Evolutionary conservation across 1,140 invertebrate species (phyloP), one percentile per base, ranked within the genome.

Genomic region (Penaeus vannamei): DNA sequence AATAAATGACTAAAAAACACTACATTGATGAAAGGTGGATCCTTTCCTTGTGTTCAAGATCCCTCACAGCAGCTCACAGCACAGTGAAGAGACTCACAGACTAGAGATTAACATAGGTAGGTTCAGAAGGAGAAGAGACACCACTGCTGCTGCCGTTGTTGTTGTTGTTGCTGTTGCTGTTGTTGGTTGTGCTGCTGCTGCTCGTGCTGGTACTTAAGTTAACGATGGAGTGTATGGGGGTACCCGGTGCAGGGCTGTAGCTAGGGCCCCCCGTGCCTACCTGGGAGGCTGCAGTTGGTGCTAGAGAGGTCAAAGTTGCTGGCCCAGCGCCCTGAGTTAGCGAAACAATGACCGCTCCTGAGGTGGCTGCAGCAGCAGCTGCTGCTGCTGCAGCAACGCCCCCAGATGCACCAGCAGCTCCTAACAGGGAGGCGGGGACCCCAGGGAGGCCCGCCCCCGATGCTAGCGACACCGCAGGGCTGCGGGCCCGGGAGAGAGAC

Each of bases 41-140:
- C 23, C 62, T 46, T 61, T 80, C 69, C 60, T 66, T 64, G 80
- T 29, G 82, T 89, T 89, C 87, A 89, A 89, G 79, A 89, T 89
- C 87, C 87, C 79, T 79, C 87, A 89, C 87, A 89, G 87, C 87
- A 89, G 87, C 62, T 89, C 87, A 89, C 87, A 89, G 87, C 87
- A 89, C 87, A 89, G 87, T 89, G 87, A 84, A 89, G 85, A 89
- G 87, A 91, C 91, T 91, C 91, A 91, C 91, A 89, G 91, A 90
- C 91, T 91, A 91, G 87, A 91, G 91, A 88, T 91, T 91, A 90
- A 91, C 91, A 90, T 91, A 91, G 83, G 91, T 91, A 86, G 91
- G 91, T 89, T 91, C 91, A 77, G 91, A 87, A 81, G 89, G 91
- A 89, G 89, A 90, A 83, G 91, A 90, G 82, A 91, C 91, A 89